phyloP scores from a whole-genome alignment of 2,888 invertebrate genomes.

The Halocaridina rubra region DNA sequence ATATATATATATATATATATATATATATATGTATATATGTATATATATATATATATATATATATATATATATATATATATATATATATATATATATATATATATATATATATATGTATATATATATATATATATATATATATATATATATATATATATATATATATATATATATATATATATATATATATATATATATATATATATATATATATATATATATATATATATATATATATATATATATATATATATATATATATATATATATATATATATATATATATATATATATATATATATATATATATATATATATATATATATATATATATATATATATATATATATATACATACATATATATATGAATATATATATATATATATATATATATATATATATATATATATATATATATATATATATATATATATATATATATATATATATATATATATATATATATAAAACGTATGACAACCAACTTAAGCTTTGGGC shows the following conservation, averaged over 20 bases:
- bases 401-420: constrained; percentile 3
- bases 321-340: constrained; percentile 6
- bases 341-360: neutral
- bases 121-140: constrained; percentile 25
- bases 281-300: constrained; percentile 3
- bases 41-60: constrained; percentile 31
- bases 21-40: constrained; percentile 7
- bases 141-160: constrained; percentile 20
- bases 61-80: constrained; percentile 35
- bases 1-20: neutral
- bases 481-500: no score
- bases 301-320: neutral
- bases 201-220: constrained; percentile 37
- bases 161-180: constrained; percentile 19
- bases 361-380: neutral
- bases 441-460: neutral
- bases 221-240: constrained; percentile 36
- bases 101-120: constrained; percentile 27
- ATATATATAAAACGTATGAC: no score
- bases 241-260: constrained; percentile 27
- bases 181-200: constrained; percentile 38
- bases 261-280: constrained; percentile 13
- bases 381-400: neutral
- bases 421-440: constrained; percentile 7
- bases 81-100: constrained; percentile 34